These are phyloP conservation scores for Drosophila parabipectinata DNA, from an alignment of 1,140 invertebrate species.

Conservation along the genomic window DNA sequence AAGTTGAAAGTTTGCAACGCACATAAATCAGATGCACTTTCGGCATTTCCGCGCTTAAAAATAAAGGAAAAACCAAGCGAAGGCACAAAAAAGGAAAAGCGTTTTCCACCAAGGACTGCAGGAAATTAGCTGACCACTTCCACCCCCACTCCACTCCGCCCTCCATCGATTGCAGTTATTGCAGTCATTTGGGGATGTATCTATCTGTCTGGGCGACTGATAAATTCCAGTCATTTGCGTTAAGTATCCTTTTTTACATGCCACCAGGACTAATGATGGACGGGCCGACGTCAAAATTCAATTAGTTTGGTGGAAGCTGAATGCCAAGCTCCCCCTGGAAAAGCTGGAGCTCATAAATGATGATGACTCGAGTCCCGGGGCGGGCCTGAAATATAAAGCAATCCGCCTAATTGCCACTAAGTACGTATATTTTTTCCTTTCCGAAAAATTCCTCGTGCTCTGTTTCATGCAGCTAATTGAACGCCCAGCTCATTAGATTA, in stretches of 20 bases:
- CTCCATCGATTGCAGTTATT: conserved; percentile 68
- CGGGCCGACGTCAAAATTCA: conserved; percentile 70
- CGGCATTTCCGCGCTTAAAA: conserved; percentile 62
- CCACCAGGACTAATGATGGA: conserved; percentile 59
- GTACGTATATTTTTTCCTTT: conserved; percentile 42
- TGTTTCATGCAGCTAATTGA: conserved; percentile 56
- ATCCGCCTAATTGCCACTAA: conserved; percentile 77
- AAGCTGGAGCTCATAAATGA: conserved; percentile 68
- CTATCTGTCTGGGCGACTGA: conserved; percentile 42
- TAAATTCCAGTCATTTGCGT: conserved; percentile 64
- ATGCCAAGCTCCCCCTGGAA: no score
- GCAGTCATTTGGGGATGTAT: conserved; percentile 65
- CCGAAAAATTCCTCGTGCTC: conserved; percentile 22
- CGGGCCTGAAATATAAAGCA: conserved; percentile 73
- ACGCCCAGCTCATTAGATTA: conserved; percentile 69
- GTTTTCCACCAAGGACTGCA: conserved; percentile 44
- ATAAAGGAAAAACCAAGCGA: conserved; percentile 18
- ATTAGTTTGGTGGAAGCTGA: conserved; percentile 50
- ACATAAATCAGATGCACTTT: conserved; percentile 82
- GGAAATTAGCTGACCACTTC: conserved; percentile 64
- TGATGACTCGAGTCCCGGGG: conserved; percentile 43
- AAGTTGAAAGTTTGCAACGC: conserved; percentile 75
- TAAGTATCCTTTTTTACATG: conserved; percentile 64
- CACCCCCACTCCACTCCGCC: conserved; percentile 10
- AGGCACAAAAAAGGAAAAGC: conserved; percentile 23